phyloP scores from a whole-genome alignment of 1,140 invertebrate genomes.

The Tetranychus urticae region DNA sequence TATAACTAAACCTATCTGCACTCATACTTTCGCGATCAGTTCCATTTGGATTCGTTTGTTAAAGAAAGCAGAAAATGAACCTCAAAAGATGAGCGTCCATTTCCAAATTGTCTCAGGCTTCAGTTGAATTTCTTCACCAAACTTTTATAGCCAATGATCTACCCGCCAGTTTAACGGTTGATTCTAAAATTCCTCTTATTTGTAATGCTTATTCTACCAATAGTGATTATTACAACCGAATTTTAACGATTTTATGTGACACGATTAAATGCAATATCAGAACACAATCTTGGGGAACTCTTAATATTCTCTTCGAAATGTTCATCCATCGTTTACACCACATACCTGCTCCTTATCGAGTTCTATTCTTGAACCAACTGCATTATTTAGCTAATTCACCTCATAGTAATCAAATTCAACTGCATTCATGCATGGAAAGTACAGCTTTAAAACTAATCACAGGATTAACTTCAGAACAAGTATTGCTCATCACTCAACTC shows the following conservation, averaged over 20 bases:
- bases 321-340: constrained; percentile 87
- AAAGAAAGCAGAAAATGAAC: constrained; percentile 65
- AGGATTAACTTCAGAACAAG: constrained; percentile 35
- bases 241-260: constrained; percentile 75
- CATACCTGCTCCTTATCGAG: constrained; percentile 77
- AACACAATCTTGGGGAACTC: constrained; percentile 51
- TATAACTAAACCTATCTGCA: constrained; percentile 50
- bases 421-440: constrained; percentile 81
- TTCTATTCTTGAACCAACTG: constrained; percentile 66
- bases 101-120: constrained; percentile 54
- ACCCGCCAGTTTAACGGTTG: constrained; percentile 33
- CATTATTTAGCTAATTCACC: constrained; percentile 61
- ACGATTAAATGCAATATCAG: constrained; percentile 74
- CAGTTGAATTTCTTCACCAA: constrained; percentile 47
- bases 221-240: constrained; percentile 41
- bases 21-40: constrained; percentile 72
- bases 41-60: constrained; percentile 89
- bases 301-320: constrained; percentile 85
- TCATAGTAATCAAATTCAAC: constrained; percentile 65
- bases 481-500: too few species aligned
- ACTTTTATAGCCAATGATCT: constrained; percentile 17
- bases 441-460: constrained; percentile 72
- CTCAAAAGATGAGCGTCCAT: constrained; percentile 47
- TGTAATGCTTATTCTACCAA: constrained; percentile 63
- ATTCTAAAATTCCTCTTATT: constrained; percentile 63